Percentiles rank a stretch among this genome's conserved stretches.
Evolutionary conservation across 1,140 invertebrate genomes (phyloP).

Genomic region (Zaprionus nigranus): DNA sequence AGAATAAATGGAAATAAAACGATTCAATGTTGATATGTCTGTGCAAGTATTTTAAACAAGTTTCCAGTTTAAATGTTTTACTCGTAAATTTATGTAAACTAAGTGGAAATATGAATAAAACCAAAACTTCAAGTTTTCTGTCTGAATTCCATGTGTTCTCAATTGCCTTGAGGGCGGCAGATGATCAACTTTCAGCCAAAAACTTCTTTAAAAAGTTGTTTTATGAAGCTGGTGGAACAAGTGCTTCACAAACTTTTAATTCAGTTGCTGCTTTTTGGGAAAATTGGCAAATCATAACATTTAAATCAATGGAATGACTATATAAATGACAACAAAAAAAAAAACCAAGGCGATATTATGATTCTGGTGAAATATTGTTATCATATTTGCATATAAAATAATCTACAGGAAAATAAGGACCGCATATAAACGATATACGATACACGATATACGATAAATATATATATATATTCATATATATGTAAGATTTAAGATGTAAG

Average conservation of each 20-base stretch:
- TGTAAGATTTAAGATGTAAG: too few relatives aligned
- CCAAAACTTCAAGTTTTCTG: conserved; percentile 54
- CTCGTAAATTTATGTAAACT: conserved; percentile 39
- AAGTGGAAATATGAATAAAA: conserved; percentile 41
- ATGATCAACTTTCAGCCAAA: conserved; percentile 2
- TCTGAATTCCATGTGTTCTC: conserved; percentile 37
- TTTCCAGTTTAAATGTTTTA: conserved; percentile 61
- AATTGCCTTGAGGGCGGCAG: not conserved
- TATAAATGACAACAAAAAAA: too few relatives aligned
- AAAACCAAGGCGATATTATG: too few relatives aligned
- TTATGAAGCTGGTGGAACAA: not conserved
- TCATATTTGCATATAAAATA: too few relatives aligned
- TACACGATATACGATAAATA: too few relatives aligned
- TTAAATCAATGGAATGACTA: not conserved
- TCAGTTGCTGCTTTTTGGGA: not conserved
- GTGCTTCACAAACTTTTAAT: not conserved
- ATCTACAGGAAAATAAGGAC: too few relatives aligned
- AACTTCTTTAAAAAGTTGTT: not conserved
- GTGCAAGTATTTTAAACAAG: conserved; percentile 53
- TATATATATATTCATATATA: too few relatives aligned
- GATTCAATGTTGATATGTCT: conserved; percentile 61
- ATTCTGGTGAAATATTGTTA: too few relatives aligned
- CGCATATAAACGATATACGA: too few relatives aligned
- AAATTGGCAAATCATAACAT: not conserved
- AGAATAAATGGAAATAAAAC: conserved; percentile 18